Base-by-base conservation (phyloP, 2,888 invertebrate genomes). In the Venusia cambrica region DNA sequence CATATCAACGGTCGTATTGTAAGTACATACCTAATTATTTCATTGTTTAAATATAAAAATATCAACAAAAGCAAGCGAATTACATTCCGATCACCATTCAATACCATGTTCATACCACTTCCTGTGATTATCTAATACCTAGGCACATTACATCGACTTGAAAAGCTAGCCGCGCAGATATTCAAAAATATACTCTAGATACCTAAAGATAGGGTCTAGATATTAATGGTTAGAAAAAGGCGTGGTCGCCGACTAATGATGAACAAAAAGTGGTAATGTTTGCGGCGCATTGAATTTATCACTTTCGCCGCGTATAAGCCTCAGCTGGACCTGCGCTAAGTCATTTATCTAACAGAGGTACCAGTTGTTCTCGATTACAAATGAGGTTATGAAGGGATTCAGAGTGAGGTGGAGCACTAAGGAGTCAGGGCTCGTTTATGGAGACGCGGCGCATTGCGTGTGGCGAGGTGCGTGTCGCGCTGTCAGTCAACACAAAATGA, bases 251-350 rank as follows among this genome's bases (percentile, higher is more conserved):
- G 13, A 32, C 46, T 59, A 58, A 54, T 55, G 52, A 38, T 47
- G 41, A 27, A 48, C 54, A 62, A 62, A 63, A 63, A 61, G 46
- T 57, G 33, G 38, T 47, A n/a, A 38, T 40, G 48, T 50, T 51
- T 51, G 52, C 54, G 38, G 51, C 56, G 54, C 56, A 60, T 63
- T 62, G 58, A 61, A 68, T 67, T 70, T 63, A 62, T 71, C 69
- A 76, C 77, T 76, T 76, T 77, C 74, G 65, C 59, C 53, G 17
- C 38, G 58, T 62, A 56, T 62, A 61, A 48, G 53, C 62, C 21
- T 30, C 61, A 57, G 64, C 62, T 63, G 57, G 57, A 55, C 51
- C 54, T 38, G 48, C 38, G 46, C 60, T 68, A 62, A 69, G n/a
- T 68, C 66, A 62, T 62, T 60, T 54, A 51, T 50, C 61, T 56